phyloP scores from a whole-genome alignment of 2,888 invertebrate genomes.

The Glaucopsyche alexis region DNA sequence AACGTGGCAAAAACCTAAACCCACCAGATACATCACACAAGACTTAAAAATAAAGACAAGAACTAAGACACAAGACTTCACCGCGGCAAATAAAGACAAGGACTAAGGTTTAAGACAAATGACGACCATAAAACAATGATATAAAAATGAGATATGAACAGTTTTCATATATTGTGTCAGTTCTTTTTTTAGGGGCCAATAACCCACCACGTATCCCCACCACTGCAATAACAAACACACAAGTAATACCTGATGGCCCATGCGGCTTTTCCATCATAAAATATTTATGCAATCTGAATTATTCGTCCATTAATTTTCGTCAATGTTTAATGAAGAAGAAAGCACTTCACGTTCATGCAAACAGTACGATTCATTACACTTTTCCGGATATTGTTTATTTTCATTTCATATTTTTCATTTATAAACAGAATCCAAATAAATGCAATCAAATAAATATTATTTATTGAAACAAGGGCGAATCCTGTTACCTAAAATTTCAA shows the following conservation, averaged over 20 bases:
- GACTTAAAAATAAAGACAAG: too few relatives aligned
- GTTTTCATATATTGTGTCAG: too few relatives aligned
- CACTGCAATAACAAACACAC: too few relatives aligned
- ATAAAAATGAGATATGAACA: too few relatives aligned
- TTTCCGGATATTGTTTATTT: conserved; percentile 1
- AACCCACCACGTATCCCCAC: too few relatives aligned
- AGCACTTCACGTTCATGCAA: background rate
- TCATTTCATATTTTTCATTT: background rate
- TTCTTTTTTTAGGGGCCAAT: too few relatives aligned
- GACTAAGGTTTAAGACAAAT: background rate
- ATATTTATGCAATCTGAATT: background rate
- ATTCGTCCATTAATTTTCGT: conserved; percentile 5
- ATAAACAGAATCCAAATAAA: background rate
- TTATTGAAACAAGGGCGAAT: background rate
- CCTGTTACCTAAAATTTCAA: background rate
- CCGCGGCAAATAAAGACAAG: background rate
- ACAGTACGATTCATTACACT: conserved; percentile 3
- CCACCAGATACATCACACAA: too few relatives aligned
- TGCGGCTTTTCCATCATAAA: background rate
- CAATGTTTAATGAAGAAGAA: background rate
- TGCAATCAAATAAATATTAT: background rate
- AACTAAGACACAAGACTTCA: background rate
- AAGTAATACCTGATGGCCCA: background rate
- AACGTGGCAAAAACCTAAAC: too few relatives aligned
- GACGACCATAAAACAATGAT: too few relatives aligned